phyloP scores from a whole-genome alignment of 2,797 vertebrate species.

The Huso huso region DNA sequence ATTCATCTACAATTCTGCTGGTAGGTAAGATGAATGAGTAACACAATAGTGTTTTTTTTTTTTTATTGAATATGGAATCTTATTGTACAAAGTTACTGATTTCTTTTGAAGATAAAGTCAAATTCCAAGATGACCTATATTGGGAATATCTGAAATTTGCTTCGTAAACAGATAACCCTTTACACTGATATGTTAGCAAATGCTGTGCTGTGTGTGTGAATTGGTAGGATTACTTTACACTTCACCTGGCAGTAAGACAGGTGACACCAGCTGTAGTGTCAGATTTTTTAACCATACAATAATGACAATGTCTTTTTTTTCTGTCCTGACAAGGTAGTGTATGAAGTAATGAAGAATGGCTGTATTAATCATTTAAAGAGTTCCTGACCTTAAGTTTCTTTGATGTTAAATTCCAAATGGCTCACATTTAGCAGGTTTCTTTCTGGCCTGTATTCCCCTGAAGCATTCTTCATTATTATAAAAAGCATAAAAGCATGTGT shows the following conservation, averaged over 20 bases:
- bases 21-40: too few species aligned
- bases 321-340: conserved; percentile 13
- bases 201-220: conserved; percentile 37
- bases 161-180: neutral
- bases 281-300: conserved; percentile 41
- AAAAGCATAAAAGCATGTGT: conserved; percentile 15
- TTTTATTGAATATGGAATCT: too few species aligned
- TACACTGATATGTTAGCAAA: conserved; percentile 31
- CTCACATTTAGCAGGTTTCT: conserved; percentile 13
- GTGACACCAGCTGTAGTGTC: conserved; percentile 37
- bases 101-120: too few species aligned
- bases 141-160: neutral
- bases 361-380: conserved; percentile 38
- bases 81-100: too few species aligned
- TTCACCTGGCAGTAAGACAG: conserved; percentile 36
- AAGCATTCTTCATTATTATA: conserved; percentile 6
- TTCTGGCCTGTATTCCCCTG: conserved; percentile 20
- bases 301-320: neutral
- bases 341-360: conserved; percentile 20
- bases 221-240: conserved; percentile 38
- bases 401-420: conserved; percentile 28
- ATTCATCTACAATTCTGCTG: too few species aligned
- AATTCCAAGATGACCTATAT: too few species aligned
- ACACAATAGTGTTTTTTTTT: too few species aligned
- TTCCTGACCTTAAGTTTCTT: conserved; percentile 25